Conservation (phyloP, 2,797 vertebrate species). For the Chelon labrosus region DNA sequence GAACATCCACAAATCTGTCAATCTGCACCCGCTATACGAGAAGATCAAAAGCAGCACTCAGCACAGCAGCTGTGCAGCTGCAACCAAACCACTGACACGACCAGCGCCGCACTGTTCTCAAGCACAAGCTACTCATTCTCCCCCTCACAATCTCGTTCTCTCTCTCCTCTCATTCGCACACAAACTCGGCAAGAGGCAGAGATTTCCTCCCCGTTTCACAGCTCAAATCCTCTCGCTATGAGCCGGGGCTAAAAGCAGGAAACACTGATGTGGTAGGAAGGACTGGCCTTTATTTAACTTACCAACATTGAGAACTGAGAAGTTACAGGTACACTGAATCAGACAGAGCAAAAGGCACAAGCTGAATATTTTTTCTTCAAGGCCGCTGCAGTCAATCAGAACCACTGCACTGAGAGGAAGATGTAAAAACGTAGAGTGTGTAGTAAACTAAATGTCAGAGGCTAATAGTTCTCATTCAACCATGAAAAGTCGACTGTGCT, state of each 20-base stretch:
- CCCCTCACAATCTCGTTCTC: conserved; percentile 2
- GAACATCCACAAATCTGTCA: conserved; percentile 23
- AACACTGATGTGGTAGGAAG: conserved; percentile 16
- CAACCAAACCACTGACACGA: conserved; percentile 42
- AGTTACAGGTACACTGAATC: background rate
- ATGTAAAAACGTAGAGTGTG: background rate
- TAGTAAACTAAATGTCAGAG: conserved; percentile 11
- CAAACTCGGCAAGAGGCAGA: background rate
- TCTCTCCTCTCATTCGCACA: background rate
- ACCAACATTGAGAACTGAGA: too few relatives aligned
- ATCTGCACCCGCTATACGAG: conserved; percentile 7
- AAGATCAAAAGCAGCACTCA: conserved; percentile 31
- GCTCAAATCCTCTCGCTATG: conserved; percentile 8
- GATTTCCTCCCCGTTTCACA: conserved; percentile 18
- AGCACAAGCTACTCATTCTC: conserved; percentile 25
- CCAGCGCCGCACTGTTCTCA: background rate
- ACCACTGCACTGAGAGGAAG: background rate
- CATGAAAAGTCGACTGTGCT: conserved; percentile 25
- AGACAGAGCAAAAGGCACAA: too few relatives aligned
- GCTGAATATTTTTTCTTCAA: background rate
- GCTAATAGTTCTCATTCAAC: conserved; percentile 32
- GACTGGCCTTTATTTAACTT: background rate
- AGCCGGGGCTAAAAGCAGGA: conserved; percentile 36
- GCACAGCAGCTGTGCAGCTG: conserved; percentile 29
- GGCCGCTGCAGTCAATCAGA: background rate